phyloP scores from a whole-genome alignment of 2,113 vertebrate genomes.

The Anhinga anhinga region DNA sequence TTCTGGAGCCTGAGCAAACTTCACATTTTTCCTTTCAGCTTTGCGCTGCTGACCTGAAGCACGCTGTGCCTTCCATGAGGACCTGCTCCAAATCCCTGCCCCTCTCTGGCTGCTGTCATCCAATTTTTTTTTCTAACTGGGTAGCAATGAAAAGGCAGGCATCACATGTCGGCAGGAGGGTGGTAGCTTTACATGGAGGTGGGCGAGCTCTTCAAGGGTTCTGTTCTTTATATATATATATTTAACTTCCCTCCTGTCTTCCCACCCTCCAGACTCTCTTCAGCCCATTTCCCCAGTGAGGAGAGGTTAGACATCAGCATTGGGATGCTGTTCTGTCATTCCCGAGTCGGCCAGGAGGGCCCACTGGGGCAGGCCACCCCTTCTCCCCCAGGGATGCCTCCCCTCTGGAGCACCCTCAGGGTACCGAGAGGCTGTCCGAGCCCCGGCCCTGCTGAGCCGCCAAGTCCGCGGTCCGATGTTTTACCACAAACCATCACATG shows the following conservation, averaged over 20 bases:
- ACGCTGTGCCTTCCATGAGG: rapidly evolving
- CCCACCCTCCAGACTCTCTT: background rate
- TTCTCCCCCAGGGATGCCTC: too few relatives aligned
- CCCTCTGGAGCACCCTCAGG: background rate
- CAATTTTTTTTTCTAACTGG: background rate
- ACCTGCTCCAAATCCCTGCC: background rate
- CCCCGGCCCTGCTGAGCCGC: background rate
- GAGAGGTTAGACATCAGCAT: background rate
- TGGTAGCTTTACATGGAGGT: background rate
- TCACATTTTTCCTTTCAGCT: background rate
- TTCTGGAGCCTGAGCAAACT: background rate
- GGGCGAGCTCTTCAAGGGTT: background rate
- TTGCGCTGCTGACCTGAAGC: background rate
- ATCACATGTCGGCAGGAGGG: background rate
- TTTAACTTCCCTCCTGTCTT: background rate
- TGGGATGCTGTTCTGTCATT: background rate
- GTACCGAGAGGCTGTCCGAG: background rate
- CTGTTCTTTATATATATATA: background rate
- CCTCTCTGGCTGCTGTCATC: background rate
- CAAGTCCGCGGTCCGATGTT: background rate
- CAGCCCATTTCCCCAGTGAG: background rate
- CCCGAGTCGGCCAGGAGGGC: background rate
- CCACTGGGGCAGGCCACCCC: background rate
- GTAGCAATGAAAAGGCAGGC: background rate
- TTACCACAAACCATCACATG: background rate